Conservation (phyloP, 2,113 vertebrate genomes). For the Rhipidura dahli region DNA sequence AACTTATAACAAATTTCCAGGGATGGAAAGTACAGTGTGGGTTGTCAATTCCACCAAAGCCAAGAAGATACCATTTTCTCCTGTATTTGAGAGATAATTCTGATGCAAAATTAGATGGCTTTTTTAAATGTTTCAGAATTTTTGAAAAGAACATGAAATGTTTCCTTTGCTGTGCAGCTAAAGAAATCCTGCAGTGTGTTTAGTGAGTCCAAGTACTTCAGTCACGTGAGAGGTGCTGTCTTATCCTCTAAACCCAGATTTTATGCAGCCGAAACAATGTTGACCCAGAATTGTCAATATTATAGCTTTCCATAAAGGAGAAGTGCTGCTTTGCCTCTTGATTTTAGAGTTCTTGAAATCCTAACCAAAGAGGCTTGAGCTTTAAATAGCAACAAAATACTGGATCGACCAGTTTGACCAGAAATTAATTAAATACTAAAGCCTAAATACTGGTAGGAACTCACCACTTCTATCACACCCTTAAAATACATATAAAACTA, state of each 20-base stretch:
- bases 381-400: slow-evolving; percentile 5
- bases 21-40: background rate
- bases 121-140: background rate
- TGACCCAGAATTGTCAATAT: background rate
- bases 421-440: background rate
- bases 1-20: background rate
- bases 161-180: background rate
- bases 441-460: background rate
- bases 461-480: background rate
- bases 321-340: background rate
- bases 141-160: background rate
- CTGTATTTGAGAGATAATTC: background rate
- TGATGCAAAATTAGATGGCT: background rate
- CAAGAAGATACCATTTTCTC: background rate
- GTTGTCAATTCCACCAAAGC: background rate
- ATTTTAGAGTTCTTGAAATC: background rate
- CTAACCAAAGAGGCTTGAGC: background rate
- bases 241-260: background rate
- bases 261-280: background rate
- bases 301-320: background rate
- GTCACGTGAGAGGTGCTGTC: background rate
- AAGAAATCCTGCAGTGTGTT: background rate
- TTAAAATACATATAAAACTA: background rate
- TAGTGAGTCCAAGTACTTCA: background rate
- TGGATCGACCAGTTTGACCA: background rate